Percentiles rank a stretch among this genome's conserved stretches.
Conservation (phyloP, 2,797 vertebrate genomes). For the Phylloscopus collybita region DNA sequence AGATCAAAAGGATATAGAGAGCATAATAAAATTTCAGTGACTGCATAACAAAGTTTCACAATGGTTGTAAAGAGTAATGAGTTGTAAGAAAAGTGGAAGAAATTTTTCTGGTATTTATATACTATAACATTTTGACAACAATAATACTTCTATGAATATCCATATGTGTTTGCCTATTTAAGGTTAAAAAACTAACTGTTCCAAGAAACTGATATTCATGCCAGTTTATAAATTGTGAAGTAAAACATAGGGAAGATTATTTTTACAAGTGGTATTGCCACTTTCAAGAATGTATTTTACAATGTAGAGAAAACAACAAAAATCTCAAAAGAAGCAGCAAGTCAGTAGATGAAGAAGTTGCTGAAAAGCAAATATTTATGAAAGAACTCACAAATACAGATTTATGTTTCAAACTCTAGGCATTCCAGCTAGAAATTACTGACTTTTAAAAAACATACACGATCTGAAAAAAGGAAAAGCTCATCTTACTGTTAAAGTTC, state of each 20-base stretch:
- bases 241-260: neutral
- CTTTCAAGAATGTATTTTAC: neutral
- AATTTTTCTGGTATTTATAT: neutral
- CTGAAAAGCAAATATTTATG: neutral
- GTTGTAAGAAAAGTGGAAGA: neutral
- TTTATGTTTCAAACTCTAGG: neutral
- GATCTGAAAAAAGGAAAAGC: neutral
- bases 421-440: neutral
- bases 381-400: neutral
- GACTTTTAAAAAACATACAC: neutral
- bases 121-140: conserved; percentile 7
- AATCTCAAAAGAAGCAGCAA: neutral
- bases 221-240: neutral
- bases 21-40: conserved; percentile 47
- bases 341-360: neutral
- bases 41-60: conserved; percentile 8
- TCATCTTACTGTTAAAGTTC: neutral
- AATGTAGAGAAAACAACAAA: conserved; percentile 2
- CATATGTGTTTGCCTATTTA: neutral
- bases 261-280: neutral
- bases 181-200: conserved; percentile 12
- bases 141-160: neutral
- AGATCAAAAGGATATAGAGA: conserved; percentile 44
- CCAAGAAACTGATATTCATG: neutral
- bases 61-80: neutral